These are phyloP conservation scores for Heteronetta atricapilla DNA, from an alignment of 2,113 vertebrate species.

Conservation along the genomic window DNA sequence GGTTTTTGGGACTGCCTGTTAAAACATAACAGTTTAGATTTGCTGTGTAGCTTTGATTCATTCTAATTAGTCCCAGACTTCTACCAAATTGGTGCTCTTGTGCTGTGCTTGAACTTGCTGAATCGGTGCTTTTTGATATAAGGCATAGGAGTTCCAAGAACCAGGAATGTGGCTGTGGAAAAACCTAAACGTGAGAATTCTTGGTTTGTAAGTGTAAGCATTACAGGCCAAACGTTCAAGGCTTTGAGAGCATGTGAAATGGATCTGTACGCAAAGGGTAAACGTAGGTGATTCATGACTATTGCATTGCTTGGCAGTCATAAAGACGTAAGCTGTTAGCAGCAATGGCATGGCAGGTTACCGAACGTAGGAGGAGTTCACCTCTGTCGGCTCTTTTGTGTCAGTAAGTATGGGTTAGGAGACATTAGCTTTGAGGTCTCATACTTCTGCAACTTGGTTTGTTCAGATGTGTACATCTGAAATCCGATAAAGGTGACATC, in stretches of 20 bases:
- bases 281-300: constrained; percentile 54
- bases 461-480: constrained; percentile 60
- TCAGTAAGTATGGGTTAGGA: constrained; percentile 70
- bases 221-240: constrained; percentile 53
- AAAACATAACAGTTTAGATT: constrained; percentile 18
- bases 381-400: constrained; percentile 64
- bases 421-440: constrained; percentile 63
- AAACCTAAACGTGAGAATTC: constrained; percentile 52
- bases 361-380: constrained; percentile 72
- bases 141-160: constrained; percentile 76
- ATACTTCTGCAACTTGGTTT: constrained; percentile 68
- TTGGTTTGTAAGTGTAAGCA: constrained; percentile 59
- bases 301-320: constrained; percentile 60
- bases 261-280: constrained; percentile 64
- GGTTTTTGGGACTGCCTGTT: constrained; percentile 75
- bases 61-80: constrained; percentile 53
- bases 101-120: constrained; percentile 62
- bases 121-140: constrained; percentile 40
- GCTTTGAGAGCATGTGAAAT: constrained; percentile 68
- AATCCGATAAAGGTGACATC: constrained; percentile 54
- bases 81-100: constrained; percentile 63
- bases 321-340: constrained; percentile 57
- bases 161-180: constrained; percentile 67
- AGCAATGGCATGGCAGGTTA: constrained; percentile 52
- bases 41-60: constrained; percentile 49